Evolutionary conservation across 2,888 invertebrate genomes (phyloP), one percentile per base, ranked within the genome.

Genomic region (Harmothoe impar): DNA sequence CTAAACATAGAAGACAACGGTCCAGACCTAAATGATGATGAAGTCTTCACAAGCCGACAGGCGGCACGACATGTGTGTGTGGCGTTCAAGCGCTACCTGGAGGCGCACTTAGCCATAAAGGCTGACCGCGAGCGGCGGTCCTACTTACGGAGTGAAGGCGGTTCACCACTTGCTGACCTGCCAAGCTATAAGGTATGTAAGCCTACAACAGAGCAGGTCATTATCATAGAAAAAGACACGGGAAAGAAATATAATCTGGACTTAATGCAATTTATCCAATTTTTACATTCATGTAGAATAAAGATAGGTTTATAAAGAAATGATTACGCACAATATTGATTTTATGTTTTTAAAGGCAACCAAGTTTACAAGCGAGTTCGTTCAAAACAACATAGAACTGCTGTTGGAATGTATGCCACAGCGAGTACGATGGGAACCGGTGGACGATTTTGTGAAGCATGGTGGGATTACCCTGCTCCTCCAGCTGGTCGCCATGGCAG

Each of bases 21-120:
- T 0, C 90, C 92, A 0, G 91, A 43, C 15, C 95, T 97, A 68
- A 97, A 97, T 52, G 98, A 99, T 94, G 99, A 99, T 95, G 98
- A 98, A 95, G 97, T 98, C 91, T 98, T 98, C 95, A 98, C 98
- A 0, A 98, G 98, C 33, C 96, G 98, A 0, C 99, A 99, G 96
- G 97, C 98, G 90, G 98, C 98, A 0, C 96, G 98, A 0, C 98
- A 99, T 95, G 98, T 98, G 0, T 98, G 98, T 94, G 97, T 98
- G 12, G 98, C 99, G 0, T 97, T 99, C 0, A 97, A 98, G 94
- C 97, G 98, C 94, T 99, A 99, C 94, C 97, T 98, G 95, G 98
- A 99, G 95, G 98, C 98, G 0, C 99, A 99, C 95, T 96, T 99
- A 89, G 97, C 97, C 94, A 96, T 97, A 89, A 98, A 98, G 96